A percentile compares a stretch with the other conserved stretches of the same genome.
Conservation (phyloP, 2,888 invertebrate species). For the Aproaerema taeniolella region DNA sequence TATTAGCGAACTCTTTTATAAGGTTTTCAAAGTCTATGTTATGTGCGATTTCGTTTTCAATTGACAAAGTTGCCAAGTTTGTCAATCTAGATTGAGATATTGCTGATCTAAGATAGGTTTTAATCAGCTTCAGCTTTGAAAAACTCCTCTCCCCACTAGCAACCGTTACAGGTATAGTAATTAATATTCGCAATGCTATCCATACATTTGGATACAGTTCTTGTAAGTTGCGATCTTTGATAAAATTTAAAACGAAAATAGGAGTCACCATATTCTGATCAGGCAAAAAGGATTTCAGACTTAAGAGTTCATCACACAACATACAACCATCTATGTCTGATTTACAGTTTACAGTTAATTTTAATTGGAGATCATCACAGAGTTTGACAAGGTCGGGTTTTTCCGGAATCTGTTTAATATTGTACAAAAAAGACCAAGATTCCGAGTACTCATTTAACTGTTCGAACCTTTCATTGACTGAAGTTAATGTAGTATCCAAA, state of each 20-base stretch:
- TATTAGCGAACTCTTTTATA: constrained; percentile 26
- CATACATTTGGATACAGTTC: constrained; percentile 27
- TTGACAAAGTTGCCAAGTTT: constrained; percentile 28
- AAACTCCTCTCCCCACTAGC: constrained; percentile 12
- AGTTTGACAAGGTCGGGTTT: constrained; percentile 19
- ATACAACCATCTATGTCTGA: constrained; percentile 16
- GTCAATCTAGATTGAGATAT: constrained; percentile 25
- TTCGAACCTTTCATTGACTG: constrained; percentile 24
- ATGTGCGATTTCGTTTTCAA: constrained; percentile 29
- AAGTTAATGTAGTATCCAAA: constrained; percentile 22
- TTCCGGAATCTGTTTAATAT: constrained; percentile 23
- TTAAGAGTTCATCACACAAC: constrained; percentile 20
- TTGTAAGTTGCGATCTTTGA: constrained; percentile 24
- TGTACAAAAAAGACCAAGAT: constrained; percentile 23
- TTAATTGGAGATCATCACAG: constrained; percentile 25
- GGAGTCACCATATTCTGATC: constrained; percentile 18
- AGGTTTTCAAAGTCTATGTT: constrained; percentile 23
- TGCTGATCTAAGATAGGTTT: constrained; percentile 26
- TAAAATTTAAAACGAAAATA: constrained; percentile 19
- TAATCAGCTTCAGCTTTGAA: constrained; percentile 16
- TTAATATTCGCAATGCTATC: constrained; percentile 22
- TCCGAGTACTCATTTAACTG: constrained; percentile 24
- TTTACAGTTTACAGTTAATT: constrained; percentile 18
- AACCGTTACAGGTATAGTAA: constrained; percentile 17
- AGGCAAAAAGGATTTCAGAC: constrained; percentile 20